These are phyloP conservation scores for Dorcus parallelipipedus DNA, from an alignment of 2,888 invertebrate genomes.

Conservation along the genomic window DNA sequence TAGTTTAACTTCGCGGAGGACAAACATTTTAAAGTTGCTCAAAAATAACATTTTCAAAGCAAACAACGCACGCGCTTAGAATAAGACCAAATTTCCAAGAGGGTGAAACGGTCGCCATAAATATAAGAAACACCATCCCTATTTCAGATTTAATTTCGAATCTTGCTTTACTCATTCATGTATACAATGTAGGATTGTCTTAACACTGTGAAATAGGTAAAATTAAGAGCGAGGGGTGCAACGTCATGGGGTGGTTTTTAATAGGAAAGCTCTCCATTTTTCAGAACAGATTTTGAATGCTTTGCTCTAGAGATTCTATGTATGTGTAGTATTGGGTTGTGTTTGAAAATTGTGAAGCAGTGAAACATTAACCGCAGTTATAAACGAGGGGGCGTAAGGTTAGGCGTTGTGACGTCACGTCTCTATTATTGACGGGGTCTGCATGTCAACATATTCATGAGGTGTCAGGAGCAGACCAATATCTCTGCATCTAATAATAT, in stretches of 20 bases:
- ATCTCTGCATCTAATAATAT: conserved; percentile 16
- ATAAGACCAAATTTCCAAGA: too few species aligned
- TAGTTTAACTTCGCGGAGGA: conserved; percentile 12
- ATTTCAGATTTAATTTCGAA: too few species aligned
- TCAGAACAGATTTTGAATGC: not conserved
- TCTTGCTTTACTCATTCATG: too few species aligned
- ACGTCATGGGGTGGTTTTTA: too few species aligned
- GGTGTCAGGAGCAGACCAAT: conserved; percentile 35
- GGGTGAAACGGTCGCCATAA: too few species aligned
- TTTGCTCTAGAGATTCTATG: not conserved
- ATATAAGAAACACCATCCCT: too few species aligned
- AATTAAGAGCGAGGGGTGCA: too few species aligned
- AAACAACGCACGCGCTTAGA: not conserved
- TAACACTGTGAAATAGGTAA: too few species aligned
- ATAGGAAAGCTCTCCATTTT: too few species aligned
- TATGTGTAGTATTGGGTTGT: too few species aligned
- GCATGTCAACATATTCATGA: conserved; percentile 37
- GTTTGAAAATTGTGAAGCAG: not conserved
- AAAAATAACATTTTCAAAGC: too few species aligned
- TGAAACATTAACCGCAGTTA: conserved; percentile 21
- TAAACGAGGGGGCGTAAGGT: conserved; percentile 34
- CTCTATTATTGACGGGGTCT: conserved; percentile 29
- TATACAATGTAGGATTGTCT: too few species aligned
- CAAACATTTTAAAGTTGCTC: conserved; percentile 14
- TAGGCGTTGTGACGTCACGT: conserved; percentile 34